A percentile compares a stretch with the other conserved stretches of the same genome.
Conservation (phyloP, 2,797 vertebrate species). For the Hypotaenidia philippensis region DNA sequence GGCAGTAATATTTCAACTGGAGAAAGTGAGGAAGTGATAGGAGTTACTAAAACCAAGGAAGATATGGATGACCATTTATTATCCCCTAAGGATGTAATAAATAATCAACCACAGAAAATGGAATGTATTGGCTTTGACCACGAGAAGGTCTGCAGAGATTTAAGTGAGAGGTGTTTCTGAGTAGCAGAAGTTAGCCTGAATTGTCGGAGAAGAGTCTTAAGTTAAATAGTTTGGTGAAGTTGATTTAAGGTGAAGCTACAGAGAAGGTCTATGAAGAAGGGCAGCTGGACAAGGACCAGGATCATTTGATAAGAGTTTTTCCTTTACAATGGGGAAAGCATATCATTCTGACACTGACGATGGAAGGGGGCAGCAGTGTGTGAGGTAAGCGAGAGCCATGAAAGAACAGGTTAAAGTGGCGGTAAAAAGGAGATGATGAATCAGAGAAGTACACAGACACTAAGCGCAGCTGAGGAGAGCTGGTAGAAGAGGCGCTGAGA, state of each 20-base stretch:
- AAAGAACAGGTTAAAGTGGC: not conserved
- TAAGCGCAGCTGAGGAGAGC: not conserved
- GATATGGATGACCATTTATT: not conserved
- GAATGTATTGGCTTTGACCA: not conserved
- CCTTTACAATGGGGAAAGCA: not conserved
- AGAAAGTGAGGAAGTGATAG: not conserved
- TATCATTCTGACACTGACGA: not conserved
- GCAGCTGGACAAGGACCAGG: not conserved
- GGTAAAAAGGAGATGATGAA: not conserved
- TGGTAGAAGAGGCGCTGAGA: not conserved
- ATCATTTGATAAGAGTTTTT: not conserved
- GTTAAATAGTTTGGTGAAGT: not conserved
- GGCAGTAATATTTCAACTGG: not conserved
- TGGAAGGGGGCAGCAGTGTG: not conserved
- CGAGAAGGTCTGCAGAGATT: not conserved
- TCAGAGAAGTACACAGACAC: not conserved
- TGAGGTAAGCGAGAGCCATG: not conserved
- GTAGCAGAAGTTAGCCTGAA: not conserved
- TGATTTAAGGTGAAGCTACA: not conserved
- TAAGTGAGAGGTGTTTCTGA: not conserved
- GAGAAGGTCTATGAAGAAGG: not conserved
- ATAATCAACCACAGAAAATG: not conserved
- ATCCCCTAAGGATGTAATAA: not conserved
- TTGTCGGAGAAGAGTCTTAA: not conserved
- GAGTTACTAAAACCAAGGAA: not conserved